Evolutionary conservation across 2,888 invertebrate genomes (phyloP).

Genomic region (Nomada hirtipes): DNA sequence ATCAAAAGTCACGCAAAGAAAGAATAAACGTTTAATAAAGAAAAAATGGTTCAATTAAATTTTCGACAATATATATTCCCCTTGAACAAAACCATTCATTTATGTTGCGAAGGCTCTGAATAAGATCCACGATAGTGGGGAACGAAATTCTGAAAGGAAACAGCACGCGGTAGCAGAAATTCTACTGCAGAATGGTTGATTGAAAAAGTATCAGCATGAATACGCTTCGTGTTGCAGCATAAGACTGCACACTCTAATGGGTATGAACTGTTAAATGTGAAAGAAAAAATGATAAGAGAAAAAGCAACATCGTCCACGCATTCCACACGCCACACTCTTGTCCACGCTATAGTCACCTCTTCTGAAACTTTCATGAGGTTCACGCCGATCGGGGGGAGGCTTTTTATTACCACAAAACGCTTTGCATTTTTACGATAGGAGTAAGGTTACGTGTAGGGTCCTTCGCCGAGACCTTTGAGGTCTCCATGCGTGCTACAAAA

Average conservation of each 20-base stretch:
- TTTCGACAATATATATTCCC: background rate
- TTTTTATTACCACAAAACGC: constrained; percentile 76
- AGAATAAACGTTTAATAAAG: background rate
- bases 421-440: constrained; percentile 79
- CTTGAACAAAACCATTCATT: constrained; percentile 12
- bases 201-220: constrained; percentile 46
- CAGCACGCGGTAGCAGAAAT: constrained; percentile 33
- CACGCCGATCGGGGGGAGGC: constrained; percentile 72
- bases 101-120: constrained; percentile 27
- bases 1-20: too few species aligned
- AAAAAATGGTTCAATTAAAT: constrained; percentile 3
- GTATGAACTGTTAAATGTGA: constrained; percentile 31
- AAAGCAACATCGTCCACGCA: constrained; percentile 58
- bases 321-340: constrained; percentile 70
- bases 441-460: constrained; percentile 69
- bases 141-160: constrained; percentile 43
- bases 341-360: constrained; percentile 64
- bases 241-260: constrained; percentile 54
- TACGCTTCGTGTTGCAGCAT: constrained; percentile 57
- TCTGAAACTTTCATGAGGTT: constrained; percentile 80
- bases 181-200: constrained; percentile 43
- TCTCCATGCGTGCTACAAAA: constrained; percentile 54
- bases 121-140: constrained; percentile 12
- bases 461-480: constrained; percentile 67
- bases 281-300: constrained; percentile 23